Conservation (phyloP, 2,113 vertebrate genomes). For the Engystomops pustulosus region DNA sequence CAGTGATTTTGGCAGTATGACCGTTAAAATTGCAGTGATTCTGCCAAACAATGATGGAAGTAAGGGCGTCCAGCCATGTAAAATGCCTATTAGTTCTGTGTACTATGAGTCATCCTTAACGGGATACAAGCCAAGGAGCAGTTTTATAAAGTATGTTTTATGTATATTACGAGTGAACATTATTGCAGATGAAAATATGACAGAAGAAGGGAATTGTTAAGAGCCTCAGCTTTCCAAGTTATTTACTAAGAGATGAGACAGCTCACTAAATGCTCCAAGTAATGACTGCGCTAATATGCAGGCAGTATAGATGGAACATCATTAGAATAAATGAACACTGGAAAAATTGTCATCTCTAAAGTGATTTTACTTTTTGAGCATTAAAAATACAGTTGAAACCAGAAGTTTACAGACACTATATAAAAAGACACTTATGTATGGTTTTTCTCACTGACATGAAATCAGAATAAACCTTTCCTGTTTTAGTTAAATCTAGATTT, state of each 20-base stretch:
- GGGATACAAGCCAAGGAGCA: not conserved
- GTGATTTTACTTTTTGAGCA: not conserved
- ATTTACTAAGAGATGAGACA: not conserved
- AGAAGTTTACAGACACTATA: no score
- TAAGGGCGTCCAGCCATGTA: slow-evolving; percentile 9
- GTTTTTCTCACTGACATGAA: no score
- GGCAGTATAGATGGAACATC: not conserved
- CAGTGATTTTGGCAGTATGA: not conserved
- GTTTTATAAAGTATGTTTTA: slow-evolving; percentile 21
- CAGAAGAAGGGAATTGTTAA: not conserved
- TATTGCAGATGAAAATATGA: not conserved
- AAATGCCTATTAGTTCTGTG: slow-evolving; percentile 17
- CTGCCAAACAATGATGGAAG: slow-evolving; percentile 6
- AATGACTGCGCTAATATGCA: not conserved
- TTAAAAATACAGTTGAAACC: no score
- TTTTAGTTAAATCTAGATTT: no score
- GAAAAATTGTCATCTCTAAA: not conserved
- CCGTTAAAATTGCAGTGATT: not conserved
- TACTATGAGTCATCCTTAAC: not conserved
- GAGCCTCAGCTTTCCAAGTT: not conserved
- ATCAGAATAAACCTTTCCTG: no score
- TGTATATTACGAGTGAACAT: not conserved
- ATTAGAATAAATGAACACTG: not conserved
- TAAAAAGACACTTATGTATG: no score
- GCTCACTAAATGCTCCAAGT: not conserved